Evolutionary conservation across 30 jellyfish, hydroid and myxozoan species (phyloP), one percentile per base, ranked within the genome.

Genomic region (Sanderia malayensis): DNA sequence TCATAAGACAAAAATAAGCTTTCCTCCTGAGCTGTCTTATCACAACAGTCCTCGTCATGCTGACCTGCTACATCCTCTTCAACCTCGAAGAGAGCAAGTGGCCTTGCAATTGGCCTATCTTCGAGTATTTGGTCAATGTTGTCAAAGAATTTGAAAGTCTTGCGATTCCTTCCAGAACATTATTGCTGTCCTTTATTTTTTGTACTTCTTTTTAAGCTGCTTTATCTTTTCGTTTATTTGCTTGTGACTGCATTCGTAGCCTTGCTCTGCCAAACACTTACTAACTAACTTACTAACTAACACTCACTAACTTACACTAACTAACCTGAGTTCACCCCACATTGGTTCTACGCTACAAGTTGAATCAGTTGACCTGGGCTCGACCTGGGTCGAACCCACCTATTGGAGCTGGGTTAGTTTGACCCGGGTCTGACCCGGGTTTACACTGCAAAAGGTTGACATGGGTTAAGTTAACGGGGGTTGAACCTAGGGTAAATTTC

Each of bases 41-140:
- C 23, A 9, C 10, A 7, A 11, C 29, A 9, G 46, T 20, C 29
- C 29, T 33, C 80, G 15, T 67, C 67, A 65, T 33, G 44, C 18
- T 61, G 17, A 27, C 47, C 20, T 11, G 7, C 55, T 3, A 2
- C 20, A 3, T 28, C 18, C 20, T 34, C 64, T 10, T 31, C 22
- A 28, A 67, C 46, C 46, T 73, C 85, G 24, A 73, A 15, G 4
- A 73, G 34, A 37, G 23, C 28, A 10, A 66, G 70, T 25, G 85
- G 85, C 33, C 75, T 55, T 28, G 85, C 37, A 26, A 73, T 73
- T 1, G 85, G 75, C 75, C 75, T 73, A 37, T 32, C 75, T 60
- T 69, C 77, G 57, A 74, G 2, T 22, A 74, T 44, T 23, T 74
- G 22, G 37, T 74, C 86, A 13, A 74, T 2, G 29, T 59, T 68